Evolutionary conservation across 2,888 invertebrate species (phyloP), one percentile per base, ranked within the genome.

Genomic region (Drosophila borealis): DNA sequence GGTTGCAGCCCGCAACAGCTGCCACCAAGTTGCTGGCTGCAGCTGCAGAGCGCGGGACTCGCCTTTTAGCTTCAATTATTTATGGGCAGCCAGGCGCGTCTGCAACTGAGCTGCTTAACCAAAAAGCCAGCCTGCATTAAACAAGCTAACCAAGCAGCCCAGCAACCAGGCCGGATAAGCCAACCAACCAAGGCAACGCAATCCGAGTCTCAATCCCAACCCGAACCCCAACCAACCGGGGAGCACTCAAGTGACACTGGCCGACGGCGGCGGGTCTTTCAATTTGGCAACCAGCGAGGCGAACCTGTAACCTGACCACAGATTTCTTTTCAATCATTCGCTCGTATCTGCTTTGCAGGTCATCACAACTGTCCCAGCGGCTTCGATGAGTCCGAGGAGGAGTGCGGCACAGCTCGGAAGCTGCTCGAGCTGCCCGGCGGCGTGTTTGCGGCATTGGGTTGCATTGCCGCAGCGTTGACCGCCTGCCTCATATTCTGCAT

Each of bases 321-420:
- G 70, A 77, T 78, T 68, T 69, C 44, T 54, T 67, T 68, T 67
- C 72, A 78, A 72, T 70, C 81, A 74, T 51, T 67, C 29, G 41
- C 56, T 11, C 39, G 21, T 65, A 67, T 81, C 63, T 74, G 25
- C 19, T 50, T 75, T 86, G 5, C 75, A 93, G 92, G 92, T 69
- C 92, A 90, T 78, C 93, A 93, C 77, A 94, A 95, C 93, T 94
- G 96, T 92, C 94, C 95, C 81, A 94, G 95, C 68, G 93, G 95
- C 11, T 95, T 94, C 88, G 96, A 96, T 91, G 96, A 96, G 91
- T 95, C 94, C 71, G 94, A 95, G 92, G 93, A 93, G 91, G 94
- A 94, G 91, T 96, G 94, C 90, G 95, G 94, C 84, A 93, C 92
- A 72, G 93, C 92, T 84, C 93, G 92, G 86, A 93, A 92, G 90